Conservation (phyloP, 2,113 vertebrate species). For the Rhynchopsitta pachyrhyncha region DNA sequence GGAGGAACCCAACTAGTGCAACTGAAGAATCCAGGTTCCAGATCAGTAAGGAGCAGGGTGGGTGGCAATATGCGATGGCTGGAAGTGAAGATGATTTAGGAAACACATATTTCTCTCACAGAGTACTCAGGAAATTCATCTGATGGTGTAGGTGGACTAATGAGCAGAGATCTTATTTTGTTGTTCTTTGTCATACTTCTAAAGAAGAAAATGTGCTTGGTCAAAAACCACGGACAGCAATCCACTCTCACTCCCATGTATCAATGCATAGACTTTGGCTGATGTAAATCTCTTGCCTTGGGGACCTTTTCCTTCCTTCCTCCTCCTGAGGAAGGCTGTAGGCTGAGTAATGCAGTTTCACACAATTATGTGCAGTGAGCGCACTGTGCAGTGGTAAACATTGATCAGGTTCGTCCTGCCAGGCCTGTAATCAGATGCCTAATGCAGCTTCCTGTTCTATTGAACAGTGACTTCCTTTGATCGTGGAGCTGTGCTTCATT, state of each 20-base stretch:
- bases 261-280: neutral
- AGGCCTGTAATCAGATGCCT: slow-evolving; percentile 2
- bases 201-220: neutral
- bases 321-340: slow-evolving; percentile 29
- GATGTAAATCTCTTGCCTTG: slow-evolving; percentile 48
- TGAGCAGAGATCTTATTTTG: neutral
- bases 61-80: neutral
- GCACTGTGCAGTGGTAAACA: neutral
- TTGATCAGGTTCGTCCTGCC: slow-evolving; percentile 43
- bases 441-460: slow-evolving; percentile 34
- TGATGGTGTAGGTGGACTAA: neutral
- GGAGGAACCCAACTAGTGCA: neutral
- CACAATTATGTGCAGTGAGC: neutral
- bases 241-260: neutral
- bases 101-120: neutral
- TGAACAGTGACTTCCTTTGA: slow-evolving; percentile 47
- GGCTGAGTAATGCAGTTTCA: slow-evolving; percentile 59
- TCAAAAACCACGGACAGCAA: neutral
- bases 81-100: neutral
- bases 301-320: slow-evolving; percentile 55
- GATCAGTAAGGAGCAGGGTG: neutral
- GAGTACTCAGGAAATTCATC: neutral
- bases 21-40: neutral
- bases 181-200: neutral
- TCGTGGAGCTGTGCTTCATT: slow-evolving; percentile 10